Evolutionary conservation across 2,113 vertebrate genomes (phyloP).

Genomic region (Choloepus hoffmanni): DNA sequence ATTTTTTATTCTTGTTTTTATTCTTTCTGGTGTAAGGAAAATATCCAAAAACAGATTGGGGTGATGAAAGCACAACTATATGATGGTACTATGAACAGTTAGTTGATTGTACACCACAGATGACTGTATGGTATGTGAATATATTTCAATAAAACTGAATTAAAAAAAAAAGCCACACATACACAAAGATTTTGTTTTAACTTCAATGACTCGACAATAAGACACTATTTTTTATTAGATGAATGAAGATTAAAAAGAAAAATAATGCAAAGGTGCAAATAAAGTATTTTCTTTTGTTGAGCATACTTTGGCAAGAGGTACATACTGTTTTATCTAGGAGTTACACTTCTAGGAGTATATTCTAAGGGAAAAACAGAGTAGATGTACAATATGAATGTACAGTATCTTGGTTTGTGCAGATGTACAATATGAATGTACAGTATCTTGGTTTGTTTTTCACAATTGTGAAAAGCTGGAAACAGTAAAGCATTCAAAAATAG

Average conservation of each 20-base stretch:
- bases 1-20: too few relatives aligned
- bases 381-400: neutral
- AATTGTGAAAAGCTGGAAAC: neutral
- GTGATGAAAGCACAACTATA: too few relatives aligned
- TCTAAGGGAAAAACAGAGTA: neutral
- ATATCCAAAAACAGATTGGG: too few relatives aligned
- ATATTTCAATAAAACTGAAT: too few relatives aligned
- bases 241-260: neutral
- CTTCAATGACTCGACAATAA: neutral
- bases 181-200: neutral
- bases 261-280: neutral
- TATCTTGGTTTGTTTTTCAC: neutral
- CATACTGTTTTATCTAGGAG: neutral
- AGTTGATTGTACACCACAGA: too few relatives aligned
- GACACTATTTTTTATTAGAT: neutral
- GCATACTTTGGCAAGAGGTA: neutral
- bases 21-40: too few relatives aligned
- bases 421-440: neutral
- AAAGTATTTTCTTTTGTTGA: neutral
- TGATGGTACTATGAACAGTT: too few relatives aligned
- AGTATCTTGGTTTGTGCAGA: neutral
- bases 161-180: too few relatives aligned
- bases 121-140: too few relatives aligned
- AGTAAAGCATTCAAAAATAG: neutral
- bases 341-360: neutral